Percentiles rank a stretch among this genome's conserved stretches.
Evolutionary conservation across 1,140 invertebrate genomes (phyloP).

Genomic region (Diabrotica virgifera): DNA sequence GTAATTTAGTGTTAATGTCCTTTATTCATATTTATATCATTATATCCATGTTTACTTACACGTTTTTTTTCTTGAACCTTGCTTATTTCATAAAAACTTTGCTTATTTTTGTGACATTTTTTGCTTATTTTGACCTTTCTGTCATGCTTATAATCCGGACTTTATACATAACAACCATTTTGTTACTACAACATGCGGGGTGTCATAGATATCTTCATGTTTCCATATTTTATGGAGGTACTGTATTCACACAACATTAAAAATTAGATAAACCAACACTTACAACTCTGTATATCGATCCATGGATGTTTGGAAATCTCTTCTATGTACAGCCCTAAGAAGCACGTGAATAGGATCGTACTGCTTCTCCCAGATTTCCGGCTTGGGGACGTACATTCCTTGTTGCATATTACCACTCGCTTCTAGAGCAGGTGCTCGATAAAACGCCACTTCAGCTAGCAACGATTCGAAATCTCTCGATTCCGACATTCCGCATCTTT

Average conservation of each 20-base stretch:
- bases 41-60: too few relatives aligned
- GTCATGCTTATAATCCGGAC: too few relatives aligned
- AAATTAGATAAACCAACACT: slow-evolving; percentile 44
- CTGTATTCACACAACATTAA: neutral
- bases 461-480: slow-evolving; percentile 86
- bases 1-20: too few relatives aligned
- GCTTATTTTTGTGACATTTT: too few relatives aligned
- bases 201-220: too few relatives aligned
- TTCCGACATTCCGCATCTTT: slow-evolving; percentile 86
- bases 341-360: slow-evolving; percentile 94
- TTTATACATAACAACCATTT: too few relatives aligned
- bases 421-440: slow-evolving; percentile 74
- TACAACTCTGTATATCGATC: slow-evolving; percentile 86
- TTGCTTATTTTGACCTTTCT: too few relatives aligned
- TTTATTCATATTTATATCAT: too few relatives aligned
- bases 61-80: too few relatives aligned
- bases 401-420: slow-evolving; percentile 78
- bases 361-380: slow-evolving; percentile 84
- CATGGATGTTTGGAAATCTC: slow-evolving; percentile 92
- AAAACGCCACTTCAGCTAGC: slow-evolving; percentile 75
- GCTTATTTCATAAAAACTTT: too few relatives aligned
- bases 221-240: too few relatives aligned
- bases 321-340: slow-evolving; percentile 83
- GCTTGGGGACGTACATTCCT: slow-evolving; percentile 89
- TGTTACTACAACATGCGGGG: too few relatives aligned